Percentiles rank a stretch among this genome's conserved stretches.
phyloP scores from a whole-genome alignment of 2,888 invertebrate species.

The Eupithecia inturbata region DNA sequence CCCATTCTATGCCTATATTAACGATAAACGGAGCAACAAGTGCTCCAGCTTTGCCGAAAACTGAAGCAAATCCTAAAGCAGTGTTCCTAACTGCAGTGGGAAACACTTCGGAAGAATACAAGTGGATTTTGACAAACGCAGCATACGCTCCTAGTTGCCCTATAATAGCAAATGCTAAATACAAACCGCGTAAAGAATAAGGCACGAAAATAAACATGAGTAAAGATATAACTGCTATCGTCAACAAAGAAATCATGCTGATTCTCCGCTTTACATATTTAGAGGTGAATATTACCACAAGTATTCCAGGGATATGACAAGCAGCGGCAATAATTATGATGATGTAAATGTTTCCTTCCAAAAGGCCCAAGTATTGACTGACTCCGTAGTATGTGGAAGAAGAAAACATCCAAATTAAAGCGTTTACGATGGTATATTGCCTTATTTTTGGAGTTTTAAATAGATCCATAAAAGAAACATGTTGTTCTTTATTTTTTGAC shows the following conservation, averaged over 20 bases:
- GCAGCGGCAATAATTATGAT: constrained; percentile 90
- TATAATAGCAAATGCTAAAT: constrained; percentile 88
- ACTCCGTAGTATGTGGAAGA: constrained; percentile 93
- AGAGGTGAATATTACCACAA: constrained; percentile 63
- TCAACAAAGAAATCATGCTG: constrained; percentile 62
- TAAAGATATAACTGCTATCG: constrained; percentile 61
- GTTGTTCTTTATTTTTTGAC: constrained; percentile 57
- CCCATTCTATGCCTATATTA: constrained; percentile 77
- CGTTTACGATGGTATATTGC: constrained; percentile 86
- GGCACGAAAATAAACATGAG: constrained; percentile 69
- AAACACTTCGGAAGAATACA: constrained; percentile 91
- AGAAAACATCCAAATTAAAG: constrained; percentile 90
- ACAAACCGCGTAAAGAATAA: constrained; percentile 56
- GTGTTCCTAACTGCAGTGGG: constrained; percentile 92
- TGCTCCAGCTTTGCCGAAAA: constrained; percentile 87
- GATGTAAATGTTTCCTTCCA: constrained; percentile 90
- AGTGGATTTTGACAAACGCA: constrained; percentile 86
- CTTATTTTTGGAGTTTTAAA: constrained; percentile 88
- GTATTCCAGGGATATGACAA: constrained; percentile 61
- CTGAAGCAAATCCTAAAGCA: constrained; percentile 88
- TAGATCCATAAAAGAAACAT: constrained; percentile 80
- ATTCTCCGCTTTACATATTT: constrained; percentile 65
- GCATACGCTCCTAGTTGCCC: constrained; percentile 90
- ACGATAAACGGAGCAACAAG: constrained; percentile 88
- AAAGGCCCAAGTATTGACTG: constrained; percentile 90